Evolutionary conservation across 2,888 invertebrate genomes (phyloP), one percentile per base, ranked within the genome.

Genomic region (Abrostola tripartita): DNA sequence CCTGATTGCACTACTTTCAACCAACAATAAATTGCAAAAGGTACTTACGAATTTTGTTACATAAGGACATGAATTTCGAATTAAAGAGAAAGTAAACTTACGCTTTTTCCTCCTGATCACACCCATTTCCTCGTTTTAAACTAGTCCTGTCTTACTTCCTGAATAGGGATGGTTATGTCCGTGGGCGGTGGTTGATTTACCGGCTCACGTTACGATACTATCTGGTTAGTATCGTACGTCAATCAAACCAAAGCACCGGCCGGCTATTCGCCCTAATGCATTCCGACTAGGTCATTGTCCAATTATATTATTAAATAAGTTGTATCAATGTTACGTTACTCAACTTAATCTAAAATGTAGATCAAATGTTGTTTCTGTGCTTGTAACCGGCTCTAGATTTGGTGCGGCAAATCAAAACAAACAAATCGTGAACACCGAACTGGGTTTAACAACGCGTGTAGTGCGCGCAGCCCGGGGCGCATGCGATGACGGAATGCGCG

Each of bases 61-160:
- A 61, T 24, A 52, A 56, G 52, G 56, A 52, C 54, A 44, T 4
- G 8, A 42, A 55, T 37, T 24, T 57, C 64, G 68, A 75, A 81
- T 78, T 71, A 56, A 80, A 81, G 75, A 77, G 84, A 89, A 89
- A 88, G 83, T 84, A 54, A 86, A 94, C 94, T 94, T 89, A 94
- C 94, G 94, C 86, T 94, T 94, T 90, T 93, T 94, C 84, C 90
- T 90, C 81, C 93, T 88, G 85, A 94, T 90, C 74, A 94, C 94
- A 79, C 94, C 94, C 94, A 94, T 94, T 90, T 90, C 87, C 88
- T 85, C 68, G 80, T 69, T 79, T 73, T 73, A 83, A 88, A 86
- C 85, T 73, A 81, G 84, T 83, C 81, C 83, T 77, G 67, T 78
- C 72, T 79, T 79, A 85, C 78, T 90, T 88, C 90, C 90, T 86